phyloP scores from a whole-genome alignment of 1,140 invertebrate genomes.

The Magallana gigas region DNA sequence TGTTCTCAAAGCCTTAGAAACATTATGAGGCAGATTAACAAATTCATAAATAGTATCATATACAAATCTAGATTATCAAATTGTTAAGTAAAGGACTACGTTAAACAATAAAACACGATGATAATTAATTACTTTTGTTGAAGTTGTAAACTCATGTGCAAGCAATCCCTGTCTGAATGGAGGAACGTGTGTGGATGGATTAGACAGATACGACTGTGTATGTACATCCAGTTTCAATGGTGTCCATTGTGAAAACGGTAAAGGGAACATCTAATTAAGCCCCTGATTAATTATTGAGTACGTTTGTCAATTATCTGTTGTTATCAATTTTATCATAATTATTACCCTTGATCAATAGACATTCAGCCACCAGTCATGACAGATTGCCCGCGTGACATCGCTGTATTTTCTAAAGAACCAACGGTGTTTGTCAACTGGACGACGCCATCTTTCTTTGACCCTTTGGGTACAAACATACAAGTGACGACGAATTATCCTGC shows the following conservation, averaged over 20 bases:
- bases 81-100: too few relatives aligned
- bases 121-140: slow-evolving; percentile 8
- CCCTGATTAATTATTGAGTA: background rate
- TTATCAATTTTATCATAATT: background rate
- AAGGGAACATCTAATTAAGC: background rate
- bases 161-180: slow-evolving; percentile 88
- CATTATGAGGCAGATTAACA: too few relatives aligned
- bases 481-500: slow-evolving; percentile 57
- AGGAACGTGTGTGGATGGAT: slow-evolving; percentile 84
- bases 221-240: slow-evolving; percentile 81
- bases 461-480: slow-evolving; percentile 49
- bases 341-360: slow-evolving; percentile 43
- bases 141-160: slow-evolving; percentile 56
- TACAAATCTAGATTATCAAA: too few relatives aligned
- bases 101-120: too few relatives aligned
- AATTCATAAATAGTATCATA: too few relatives aligned
- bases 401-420: background rate
- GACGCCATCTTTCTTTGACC: slow-evolving; percentile 59
- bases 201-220: slow-evolving; percentile 85
- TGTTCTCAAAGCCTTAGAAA: too few relatives aligned
- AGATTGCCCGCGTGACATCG: slow-evolving; percentile 49
- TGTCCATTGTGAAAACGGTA: slow-evolving; percentile 66
- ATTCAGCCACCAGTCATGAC: slow-evolving; percentile 61
- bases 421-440: slow-evolving; percentile 55
- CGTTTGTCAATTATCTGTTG: background rate